Percentiles rank a stretch among this genome's conserved stretches.
phyloP scores from a whole-genome alignment of 2,888 invertebrate genomes.

The Hemistola chrysoprasaria region DNA sequence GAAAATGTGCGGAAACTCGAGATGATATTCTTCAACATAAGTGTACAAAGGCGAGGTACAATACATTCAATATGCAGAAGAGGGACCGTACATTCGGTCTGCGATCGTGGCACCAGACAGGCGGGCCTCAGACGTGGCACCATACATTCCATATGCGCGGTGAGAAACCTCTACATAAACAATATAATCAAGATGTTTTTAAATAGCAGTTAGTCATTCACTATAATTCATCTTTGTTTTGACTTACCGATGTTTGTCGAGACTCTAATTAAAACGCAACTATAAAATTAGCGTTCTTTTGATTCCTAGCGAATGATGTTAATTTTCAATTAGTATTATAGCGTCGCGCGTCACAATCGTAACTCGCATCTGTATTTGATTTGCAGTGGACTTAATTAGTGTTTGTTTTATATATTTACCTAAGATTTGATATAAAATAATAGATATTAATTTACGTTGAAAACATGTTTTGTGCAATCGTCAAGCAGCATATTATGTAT shows the following conservation, averaged over 20 bases:
- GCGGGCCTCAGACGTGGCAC: constrained; percentile 50
- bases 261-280: constrained; percentile 9
- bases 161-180: constrained; percentile 38
- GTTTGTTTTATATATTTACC: too few relatives aligned
- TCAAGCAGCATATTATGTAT: too few relatives aligned
- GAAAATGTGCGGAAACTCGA: constrained; percentile 57
- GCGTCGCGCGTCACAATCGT: neutral
- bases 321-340: constrained; percentile 4
- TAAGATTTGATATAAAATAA: too few relatives aligned
- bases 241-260: constrained; percentile 1
- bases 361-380: too few relatives aligned
- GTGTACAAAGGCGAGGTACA: constrained; percentile 47
- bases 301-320: constrained; percentile 6
- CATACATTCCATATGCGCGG: constrained; percentile 66
- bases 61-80: constrained; percentile 29
- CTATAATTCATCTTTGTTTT: neutral
- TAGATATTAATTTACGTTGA: too few relatives aligned
- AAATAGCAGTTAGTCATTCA: constrained; percentile 10
- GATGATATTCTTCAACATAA: constrained; percentile 53
- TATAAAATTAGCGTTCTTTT: constrained; percentile 10
- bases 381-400: too few relatives aligned
- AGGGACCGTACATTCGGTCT: constrained; percentile 57
- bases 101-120: constrained; percentile 38
- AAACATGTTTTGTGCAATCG: too few relatives aligned
- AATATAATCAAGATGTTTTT: constrained; percentile 1